Evolutionary conservation across 1,140 invertebrate genomes (phyloP), one percentile per base, ranked within the genome.

Genomic region (Lerema accius): DNA sequence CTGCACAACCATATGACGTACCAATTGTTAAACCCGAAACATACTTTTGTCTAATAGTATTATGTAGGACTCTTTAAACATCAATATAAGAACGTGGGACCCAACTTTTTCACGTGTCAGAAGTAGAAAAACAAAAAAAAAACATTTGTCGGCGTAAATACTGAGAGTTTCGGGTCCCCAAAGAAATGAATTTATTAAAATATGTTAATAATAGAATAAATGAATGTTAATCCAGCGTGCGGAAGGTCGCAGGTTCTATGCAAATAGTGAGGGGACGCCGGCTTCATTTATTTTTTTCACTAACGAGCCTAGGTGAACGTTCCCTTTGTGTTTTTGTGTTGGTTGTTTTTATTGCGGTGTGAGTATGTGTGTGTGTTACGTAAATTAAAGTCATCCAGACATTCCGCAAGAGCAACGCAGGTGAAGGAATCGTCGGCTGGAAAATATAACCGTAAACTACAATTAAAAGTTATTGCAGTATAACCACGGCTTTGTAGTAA

Each of bases 181-280:
- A 65, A 76, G 42, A 59, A 68, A 72, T 63, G 61, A 63, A 60
- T 60, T 65, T 53, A 77, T 76, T 75, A 73, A 69, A 78, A 68
- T 75, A 78, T 75, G 75, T 43, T 71, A 78, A 75, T 78, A 40
- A 45, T 1, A 59, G 69, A 76, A 71, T 77, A 78, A 58, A 78
- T 76, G 76, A 75, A 78, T 59, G 58, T 69, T 66, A 69, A 76
- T 73, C 49, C 50, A 39, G 13, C 50, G 56, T 70, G 13, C 32
- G 50, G 56, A 64, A 65, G 63, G 74, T 67, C 59, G 55, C 49
- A 50, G 65, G 63, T 70, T 65, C 63, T 61, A 49, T 66, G 65
- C 64, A 58, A 58, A 58, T 58, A 58, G 42, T 58, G 26, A 13
- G 39, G 43, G 42, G 58, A 46, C 19, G 23, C 4, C 23, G 19